phyloP scores from a whole-genome alignment of 2,113 vertebrate species.

The Pomatorhinus ruficollis region DNA sequence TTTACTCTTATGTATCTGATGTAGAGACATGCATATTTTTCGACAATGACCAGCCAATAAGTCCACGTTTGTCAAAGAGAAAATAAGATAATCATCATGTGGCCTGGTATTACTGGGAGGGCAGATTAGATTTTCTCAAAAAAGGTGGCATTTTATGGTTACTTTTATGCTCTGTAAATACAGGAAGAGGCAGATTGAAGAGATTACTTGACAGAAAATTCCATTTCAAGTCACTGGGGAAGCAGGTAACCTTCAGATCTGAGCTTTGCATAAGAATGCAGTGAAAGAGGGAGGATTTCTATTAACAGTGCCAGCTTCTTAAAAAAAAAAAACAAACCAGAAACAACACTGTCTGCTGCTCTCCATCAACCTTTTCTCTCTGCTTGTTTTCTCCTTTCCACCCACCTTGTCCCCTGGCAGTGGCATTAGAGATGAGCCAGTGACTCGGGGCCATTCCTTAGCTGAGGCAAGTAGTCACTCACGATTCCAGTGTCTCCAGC shows the following conservation, averaged over 20 bases:
- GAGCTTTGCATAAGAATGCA: slow-evolving; percentile 57
- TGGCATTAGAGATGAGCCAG: slow-evolving; percentile 1
- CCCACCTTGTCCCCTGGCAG: not conserved
- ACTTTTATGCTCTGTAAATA: slow-evolving; percentile 59
- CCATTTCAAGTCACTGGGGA: slow-evolving; percentile 59
- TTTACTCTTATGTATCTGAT: slow-evolving; percentile 42
- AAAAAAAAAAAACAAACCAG: not conserved
- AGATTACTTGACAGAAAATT: slow-evolving; percentile 62
- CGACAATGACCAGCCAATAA: slow-evolving; percentile 34
- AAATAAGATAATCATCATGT: slow-evolving; percentile 63
- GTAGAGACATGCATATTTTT: slow-evolving; percentile 24
- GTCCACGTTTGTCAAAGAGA: slow-evolving; percentile 56
- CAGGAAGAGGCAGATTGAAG: slow-evolving; percentile 50
- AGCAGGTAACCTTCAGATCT: slow-evolving; percentile 67
- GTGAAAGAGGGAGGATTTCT: not conserved
- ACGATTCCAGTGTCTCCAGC: not conserved
- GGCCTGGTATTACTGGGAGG: slow-evolving; percentile 56
- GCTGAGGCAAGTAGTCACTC: not conserved
- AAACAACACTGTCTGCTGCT: not conserved
- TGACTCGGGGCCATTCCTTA: not conserved
- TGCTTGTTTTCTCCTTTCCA: not conserved
- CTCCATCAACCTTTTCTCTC: not conserved
- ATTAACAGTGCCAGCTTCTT: not conserved
- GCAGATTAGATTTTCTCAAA: slow-evolving; percentile 65
- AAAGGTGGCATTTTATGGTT: slow-evolving; percentile 61